phyloP scores from a whole-genome alignment of 2,888 invertebrate genomes.

The Mystacides longicornis region DNA sequence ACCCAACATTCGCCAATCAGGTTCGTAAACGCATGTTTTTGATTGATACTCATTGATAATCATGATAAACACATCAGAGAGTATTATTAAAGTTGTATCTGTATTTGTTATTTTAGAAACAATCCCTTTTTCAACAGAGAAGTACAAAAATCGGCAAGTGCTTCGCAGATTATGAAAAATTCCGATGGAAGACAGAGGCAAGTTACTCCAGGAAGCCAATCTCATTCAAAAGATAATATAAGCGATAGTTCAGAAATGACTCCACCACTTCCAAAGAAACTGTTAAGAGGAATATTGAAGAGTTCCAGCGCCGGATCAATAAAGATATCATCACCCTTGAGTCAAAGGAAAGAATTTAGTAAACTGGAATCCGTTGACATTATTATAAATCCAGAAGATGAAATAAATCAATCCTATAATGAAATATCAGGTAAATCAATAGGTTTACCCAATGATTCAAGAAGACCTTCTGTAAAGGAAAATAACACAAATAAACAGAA shows the following conservation, averaged over 20 bases:
- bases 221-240: constrained; percentile 18
- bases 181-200: constrained; percentile 11
- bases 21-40: too few relatives aligned
- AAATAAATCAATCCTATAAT: neutral
- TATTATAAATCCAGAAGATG: neutral
- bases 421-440: too few relatives aligned
- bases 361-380: constrained; percentile 20
- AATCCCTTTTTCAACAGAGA: constrained; percentile 49
- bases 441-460: neutral
- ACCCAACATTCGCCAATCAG: constrained; percentile 18
- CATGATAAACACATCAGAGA: too few relatives aligned
- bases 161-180: constrained; percentile 41
- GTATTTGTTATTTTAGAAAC: constrained; percentile 36
- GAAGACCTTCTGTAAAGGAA: neutral
- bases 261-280: constrained; percentile 24
- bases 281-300: constrained; percentile 32
- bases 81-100: neutral
- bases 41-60: too few relatives aligned
- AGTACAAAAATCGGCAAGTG: constrained; percentile 62
- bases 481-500: neutral
- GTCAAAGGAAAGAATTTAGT: constrained; percentile 18
- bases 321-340: constrained; percentile 25
- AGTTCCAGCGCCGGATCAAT: constrained; percentile 36
- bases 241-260: constrained; percentile 23
- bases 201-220: neutral